These are phyloP conservation scores for Hyppa rectilinea DNA, from an alignment of 2,888 invertebrate genomes.

Conservation along the genomic window DNA sequence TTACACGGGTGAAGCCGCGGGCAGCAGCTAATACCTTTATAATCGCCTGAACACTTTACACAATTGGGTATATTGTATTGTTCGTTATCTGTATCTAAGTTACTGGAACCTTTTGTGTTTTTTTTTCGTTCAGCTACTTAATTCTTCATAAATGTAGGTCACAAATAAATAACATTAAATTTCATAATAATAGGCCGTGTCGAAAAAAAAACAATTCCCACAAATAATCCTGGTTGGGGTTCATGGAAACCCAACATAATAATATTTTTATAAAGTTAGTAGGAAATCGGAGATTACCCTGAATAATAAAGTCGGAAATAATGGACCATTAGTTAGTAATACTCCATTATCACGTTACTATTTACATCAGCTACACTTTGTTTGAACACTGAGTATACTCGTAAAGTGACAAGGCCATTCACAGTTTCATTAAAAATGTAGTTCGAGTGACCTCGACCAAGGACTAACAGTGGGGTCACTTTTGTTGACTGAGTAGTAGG, in stretches of 20 bases:
- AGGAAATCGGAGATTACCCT: conserved; percentile 5
- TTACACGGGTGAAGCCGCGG: too few relatives aligned
- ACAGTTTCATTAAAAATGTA: conserved; percentile 52
- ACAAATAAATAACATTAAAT: neutral
- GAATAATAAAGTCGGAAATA: conserved; percentile 24
- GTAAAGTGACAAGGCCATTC: conserved; percentile 42
- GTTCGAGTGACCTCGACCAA: conserved; percentile 34
- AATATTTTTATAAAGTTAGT: conserved; percentile 8
- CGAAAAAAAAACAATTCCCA: neutral
- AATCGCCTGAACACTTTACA: neutral
- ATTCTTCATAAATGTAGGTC: neutral
- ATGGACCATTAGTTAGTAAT: conserved; percentile 26
- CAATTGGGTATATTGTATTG: conserved; percentile 21
- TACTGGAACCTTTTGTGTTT: conserved; percentile 10
- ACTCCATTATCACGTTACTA: conserved; percentile 29
- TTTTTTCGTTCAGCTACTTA: neutral
- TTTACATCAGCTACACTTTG: conserved; percentile 28
- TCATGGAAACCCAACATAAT: neutral
- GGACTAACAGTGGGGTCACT: conserved; percentile 29
- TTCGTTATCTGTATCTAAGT: neutral
- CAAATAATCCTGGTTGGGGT: neutral
- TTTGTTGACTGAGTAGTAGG: conserved; percentile 31
- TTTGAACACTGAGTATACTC: conserved; percentile 9
- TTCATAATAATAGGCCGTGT: neutral
- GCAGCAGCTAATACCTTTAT: too few relatives aligned